Conservation (phyloP, 2,113 vertebrate genomes). For the Agapornis roseicollis region DNA sequence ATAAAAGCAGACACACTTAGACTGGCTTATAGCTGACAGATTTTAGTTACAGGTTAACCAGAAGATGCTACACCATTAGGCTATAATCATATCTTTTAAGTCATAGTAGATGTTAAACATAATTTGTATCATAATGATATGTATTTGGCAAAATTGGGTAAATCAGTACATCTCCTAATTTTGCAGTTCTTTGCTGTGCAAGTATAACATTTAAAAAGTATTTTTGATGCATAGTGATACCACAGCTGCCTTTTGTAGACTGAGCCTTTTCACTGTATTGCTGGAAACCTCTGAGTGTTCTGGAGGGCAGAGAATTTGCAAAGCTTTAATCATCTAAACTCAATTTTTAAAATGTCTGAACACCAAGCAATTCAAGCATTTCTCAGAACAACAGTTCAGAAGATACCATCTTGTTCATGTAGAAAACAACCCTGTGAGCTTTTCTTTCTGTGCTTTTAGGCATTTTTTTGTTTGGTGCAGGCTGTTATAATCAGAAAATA, state of each 20-base stretch:
- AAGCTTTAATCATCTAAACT: neutral
- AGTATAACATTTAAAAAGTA: neutral
- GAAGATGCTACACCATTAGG: neutral
- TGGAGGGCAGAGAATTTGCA: neutral
- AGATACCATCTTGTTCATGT: neutral
- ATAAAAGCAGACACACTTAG: neutral
- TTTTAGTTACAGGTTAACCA: neutral
- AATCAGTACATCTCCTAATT: neutral
- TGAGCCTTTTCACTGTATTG: neutral
- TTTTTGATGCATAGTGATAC: neutral
- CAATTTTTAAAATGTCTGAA: neutral
- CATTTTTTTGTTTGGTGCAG: neutral
- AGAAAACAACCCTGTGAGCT: neutral
- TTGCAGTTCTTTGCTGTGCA: neutral
- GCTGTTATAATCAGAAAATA: neutral
- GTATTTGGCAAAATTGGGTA: neutral
- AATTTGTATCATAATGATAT: neutral
- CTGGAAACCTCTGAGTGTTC: neutral
- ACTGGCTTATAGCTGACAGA: neutral
- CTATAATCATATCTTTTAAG: neutral
- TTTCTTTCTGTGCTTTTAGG: neutral
- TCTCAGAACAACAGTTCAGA: neutral
- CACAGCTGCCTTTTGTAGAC: neutral
- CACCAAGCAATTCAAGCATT: neutral
- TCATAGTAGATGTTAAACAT: neutral